Percentiles rank a stretch among this genome's conserved stretches.
These are phyloP conservation scores for Calephelis virginiensis DNA, from an alignment of 1,140 invertebrate genomes.

Conservation along the genomic window DNA sequence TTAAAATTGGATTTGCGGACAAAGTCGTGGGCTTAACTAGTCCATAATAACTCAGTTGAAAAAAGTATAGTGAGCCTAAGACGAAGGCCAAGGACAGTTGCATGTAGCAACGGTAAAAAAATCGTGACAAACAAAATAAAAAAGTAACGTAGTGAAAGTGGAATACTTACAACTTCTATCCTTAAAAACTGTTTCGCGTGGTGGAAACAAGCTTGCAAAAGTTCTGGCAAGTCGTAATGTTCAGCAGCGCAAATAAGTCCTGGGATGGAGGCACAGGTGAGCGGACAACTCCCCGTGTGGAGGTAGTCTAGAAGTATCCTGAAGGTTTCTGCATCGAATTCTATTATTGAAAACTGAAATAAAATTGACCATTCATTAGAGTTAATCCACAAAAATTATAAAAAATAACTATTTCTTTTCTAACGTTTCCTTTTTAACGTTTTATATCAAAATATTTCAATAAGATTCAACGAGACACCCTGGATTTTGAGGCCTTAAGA, in stretches of 20 bases:
- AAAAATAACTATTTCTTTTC: no score
- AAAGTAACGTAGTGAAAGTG: no score
- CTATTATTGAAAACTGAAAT: constrained; percentile 93
- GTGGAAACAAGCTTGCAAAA: constrained; percentile 96
- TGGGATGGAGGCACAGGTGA: constrained; percentile 95
- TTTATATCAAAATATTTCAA: no score
- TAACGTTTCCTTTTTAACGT: no score
- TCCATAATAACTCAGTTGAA: no score
- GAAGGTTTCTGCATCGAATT: constrained; percentile 96
- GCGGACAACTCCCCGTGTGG: constrained; percentile 93
- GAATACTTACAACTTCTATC: constrained; percentile 88
- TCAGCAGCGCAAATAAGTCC: constrained; percentile 96
- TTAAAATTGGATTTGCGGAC: no score
- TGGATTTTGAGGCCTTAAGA: no score
- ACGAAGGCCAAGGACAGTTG: background rate
- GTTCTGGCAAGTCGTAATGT: constrained; percentile 95
- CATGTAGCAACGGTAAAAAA: no score
- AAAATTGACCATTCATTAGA: background rate
- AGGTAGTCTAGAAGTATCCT: constrained; percentile 93
- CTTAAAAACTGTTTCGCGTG: constrained; percentile 95
- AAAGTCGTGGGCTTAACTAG: no score
- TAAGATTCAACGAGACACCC: no score
- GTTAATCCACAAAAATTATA: no score
- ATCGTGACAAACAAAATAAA: no score
- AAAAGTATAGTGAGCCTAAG: background rate